Conservation (phyloP, 2,113 vertebrate genomes). For the Myanophis thanlyinensis region DNA sequence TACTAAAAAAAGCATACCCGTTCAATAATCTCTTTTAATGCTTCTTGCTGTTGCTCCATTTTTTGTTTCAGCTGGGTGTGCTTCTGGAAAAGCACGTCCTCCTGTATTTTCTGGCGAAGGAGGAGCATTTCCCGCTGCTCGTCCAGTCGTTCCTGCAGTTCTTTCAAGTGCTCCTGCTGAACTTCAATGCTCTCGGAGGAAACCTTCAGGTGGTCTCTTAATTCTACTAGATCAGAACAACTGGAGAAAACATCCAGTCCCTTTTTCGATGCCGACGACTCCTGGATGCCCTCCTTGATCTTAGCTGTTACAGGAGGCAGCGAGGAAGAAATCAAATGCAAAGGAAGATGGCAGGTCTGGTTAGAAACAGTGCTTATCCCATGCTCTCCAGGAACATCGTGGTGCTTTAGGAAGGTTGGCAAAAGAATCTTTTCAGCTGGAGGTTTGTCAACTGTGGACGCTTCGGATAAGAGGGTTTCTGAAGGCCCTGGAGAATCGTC, state of each 20-base stretch:
- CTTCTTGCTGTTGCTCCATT: constrained; percentile 65
- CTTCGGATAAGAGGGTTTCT: constrained; percentile 6
- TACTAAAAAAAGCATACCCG: constrained; percentile 65
- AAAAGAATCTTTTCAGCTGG: neutral
- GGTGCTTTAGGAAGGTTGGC: neutral
- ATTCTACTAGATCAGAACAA: constrained; percentile 45
- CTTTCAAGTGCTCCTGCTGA: constrained; percentile 67
- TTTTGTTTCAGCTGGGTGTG: constrained; percentile 67
- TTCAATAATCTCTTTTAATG: constrained; percentile 63
- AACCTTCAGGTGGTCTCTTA: constrained; percentile 48
- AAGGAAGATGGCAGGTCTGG: neutral
- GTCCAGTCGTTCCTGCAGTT: constrained; percentile 64
- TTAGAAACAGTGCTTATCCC: constrained; percentile 30
- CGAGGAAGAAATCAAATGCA: constrained; percentile 23
- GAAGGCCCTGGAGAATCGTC: constrained; percentile 34
- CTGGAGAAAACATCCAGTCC: constrained; percentile 5
- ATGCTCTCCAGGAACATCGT: constrained; percentile 23
- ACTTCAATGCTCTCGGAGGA: constrained; percentile 57
- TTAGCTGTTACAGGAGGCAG: neutral
- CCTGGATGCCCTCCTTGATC: neutral
- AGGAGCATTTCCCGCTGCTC: constrained; percentile 64
- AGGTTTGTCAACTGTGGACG: neutral
- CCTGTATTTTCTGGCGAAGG: constrained; percentile 67
- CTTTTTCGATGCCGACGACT: neutral
- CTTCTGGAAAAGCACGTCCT: constrained; percentile 61